Evolutionary conservation across 2,888 invertebrate genomes (phyloP).

Genomic region (Onthophagus sagittarius): DNA sequence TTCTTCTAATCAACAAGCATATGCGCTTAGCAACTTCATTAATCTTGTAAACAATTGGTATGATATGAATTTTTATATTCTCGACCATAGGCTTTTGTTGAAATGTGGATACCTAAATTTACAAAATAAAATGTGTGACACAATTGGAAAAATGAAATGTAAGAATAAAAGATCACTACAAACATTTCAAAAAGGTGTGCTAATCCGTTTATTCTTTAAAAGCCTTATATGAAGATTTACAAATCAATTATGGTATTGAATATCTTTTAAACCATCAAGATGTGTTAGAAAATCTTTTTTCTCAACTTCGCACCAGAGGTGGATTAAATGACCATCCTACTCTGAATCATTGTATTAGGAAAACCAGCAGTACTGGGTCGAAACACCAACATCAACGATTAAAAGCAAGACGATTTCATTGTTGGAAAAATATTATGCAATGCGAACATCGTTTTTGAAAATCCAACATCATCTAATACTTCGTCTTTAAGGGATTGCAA

Average conservation of each 20-base stretch:
- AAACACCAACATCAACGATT: too few relatives aligned
- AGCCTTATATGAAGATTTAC: conserved; percentile 19
- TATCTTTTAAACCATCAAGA: conserved; percentile 26
- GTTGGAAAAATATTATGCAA: too few relatives aligned
- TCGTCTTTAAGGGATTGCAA: too few relatives aligned
- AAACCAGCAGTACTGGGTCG: too few relatives aligned
- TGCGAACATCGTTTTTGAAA: too few relatives aligned
- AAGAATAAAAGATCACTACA: conserved; percentile 20
- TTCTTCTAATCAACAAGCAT: background rate
- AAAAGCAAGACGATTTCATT: too few relatives aligned
- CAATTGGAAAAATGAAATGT: conserved; percentile 20
- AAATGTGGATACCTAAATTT: conserved; percentile 18
- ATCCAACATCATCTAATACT: too few relatives aligned
- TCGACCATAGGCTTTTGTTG: conserved; percentile 7
- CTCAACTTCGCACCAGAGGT: too few relatives aligned
- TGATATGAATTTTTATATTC: conserved; percentile 24
- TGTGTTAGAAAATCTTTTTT: too few relatives aligned
- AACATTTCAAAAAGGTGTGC: conserved; percentile 28
- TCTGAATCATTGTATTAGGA: too few relatives aligned
- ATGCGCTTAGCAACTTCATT: conserved; percentile 16
- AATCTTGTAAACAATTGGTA: conserved; percentile 24
- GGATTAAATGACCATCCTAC: too few relatives aligned
- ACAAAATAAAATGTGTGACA: conserved; percentile 18
- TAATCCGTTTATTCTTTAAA: conserved; percentile 25
- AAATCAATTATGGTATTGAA: conserved; percentile 17